Evolutionary conservation across 2,797 vertebrate genomes (phyloP).

Genomic region (Parauchenoglanis punctatus): DNA sequence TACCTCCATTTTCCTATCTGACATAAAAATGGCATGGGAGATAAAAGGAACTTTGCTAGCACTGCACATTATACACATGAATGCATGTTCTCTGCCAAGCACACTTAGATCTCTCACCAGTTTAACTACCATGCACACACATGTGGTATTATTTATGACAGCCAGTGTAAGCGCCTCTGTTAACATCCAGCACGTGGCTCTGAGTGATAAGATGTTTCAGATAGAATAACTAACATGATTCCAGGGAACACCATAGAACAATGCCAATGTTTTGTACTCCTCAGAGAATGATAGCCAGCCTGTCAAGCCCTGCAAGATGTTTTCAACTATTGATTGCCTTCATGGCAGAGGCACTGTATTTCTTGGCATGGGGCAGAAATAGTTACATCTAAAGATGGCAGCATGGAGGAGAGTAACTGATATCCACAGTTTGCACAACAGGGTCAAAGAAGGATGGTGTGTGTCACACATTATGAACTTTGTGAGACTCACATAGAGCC

Average conservation of each 20-base stretch:
- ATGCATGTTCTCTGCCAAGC: conserved; percentile 11
- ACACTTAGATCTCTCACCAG: conserved; percentile 4
- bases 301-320: conserved; percentile 26
- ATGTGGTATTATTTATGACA: conserved; percentile 40
- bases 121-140: not conserved
- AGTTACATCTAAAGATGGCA: conserved; percentile 40
- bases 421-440: not conserved
- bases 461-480: not conserved
- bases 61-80: conserved; percentile 6
- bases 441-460: not conserved
- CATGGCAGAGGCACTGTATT: conserved; percentile 11
- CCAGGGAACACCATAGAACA: conserved; percentile 27
- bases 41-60: not conserved
- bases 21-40: not conserved
- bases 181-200: conserved; percentile 32
- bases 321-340: conserved; percentile 25
- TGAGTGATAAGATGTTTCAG: conserved; percentile 40
- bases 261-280: conserved; percentile 36
- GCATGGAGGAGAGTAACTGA: conserved; percentile 20
- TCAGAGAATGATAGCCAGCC: conserved; percentile 22
- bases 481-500: not conserved
- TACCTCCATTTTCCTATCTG: not conserved
- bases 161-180: conserved; percentile 27
- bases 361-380: conserved; percentile 39
- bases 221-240: conserved; percentile 35